Base-by-base conservation (phyloP, 2,888 invertebrate genomes). In the Tetranychus piercei region DNA sequence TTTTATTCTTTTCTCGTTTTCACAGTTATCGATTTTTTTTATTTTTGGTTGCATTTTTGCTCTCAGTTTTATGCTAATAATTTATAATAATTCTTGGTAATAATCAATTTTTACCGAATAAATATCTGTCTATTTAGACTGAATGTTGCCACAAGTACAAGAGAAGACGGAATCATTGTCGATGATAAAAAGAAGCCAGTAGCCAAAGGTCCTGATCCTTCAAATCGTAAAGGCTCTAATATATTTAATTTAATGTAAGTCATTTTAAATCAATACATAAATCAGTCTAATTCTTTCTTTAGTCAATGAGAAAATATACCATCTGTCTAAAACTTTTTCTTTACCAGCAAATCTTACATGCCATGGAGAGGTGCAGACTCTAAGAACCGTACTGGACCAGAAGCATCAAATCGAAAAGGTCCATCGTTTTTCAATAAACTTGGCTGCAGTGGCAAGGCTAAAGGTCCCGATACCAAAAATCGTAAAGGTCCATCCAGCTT, bases 151-250 rank as follows among this genome's bases (percentile, higher is more conserved):
- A 84, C 84, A 2, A 83, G 83, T 77, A 84, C 83, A 74, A 82
- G 82, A 18, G 82, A 84, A 77, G 86, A 86, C 74, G 75, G 75
- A 22, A 73, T 76, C 11, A 73, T 76, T 55, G 11, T 74, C 4
- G 67, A 71, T 1, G 43, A 71, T 20, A 75, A 70, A 65, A 74
- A 72, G n/a, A 71, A 71, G 34, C 23, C 76, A 9, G 11, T 74
- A 44, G 76, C 88, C 6, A 81, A 82, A 74, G 93, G 93, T 34
- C 88, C 90, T 44, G 88, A 92, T 83, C 82, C 87, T 1, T 83
- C 85, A 70, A 83, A 89, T n/a, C 84, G 86, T n/a, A 88, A 88
- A 80, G 93, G 93, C 74, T 88, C 92, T 0, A 69, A 75, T 18
- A 69, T 73, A 22, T 20, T 73, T 7, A 75, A 75, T 73, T n/a